Base-by-base conservation (phyloP, 2,113 vertebrate genomes). In the Barnardius zonarius region DNA sequence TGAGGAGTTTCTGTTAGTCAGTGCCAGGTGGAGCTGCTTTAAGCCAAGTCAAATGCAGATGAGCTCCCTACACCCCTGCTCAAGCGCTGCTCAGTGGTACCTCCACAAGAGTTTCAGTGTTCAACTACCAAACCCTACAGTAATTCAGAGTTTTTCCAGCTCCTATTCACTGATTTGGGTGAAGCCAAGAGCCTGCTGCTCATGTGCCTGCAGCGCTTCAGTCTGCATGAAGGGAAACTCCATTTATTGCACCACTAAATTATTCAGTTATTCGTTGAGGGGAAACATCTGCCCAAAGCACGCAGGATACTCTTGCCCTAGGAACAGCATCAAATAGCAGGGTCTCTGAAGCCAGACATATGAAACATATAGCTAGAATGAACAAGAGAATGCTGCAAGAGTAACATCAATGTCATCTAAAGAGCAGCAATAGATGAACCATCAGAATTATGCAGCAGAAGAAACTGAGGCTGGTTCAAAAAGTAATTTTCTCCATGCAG, bases 131-230 rank as follows among this genome's bases (percentile, higher is more conserved):
- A 76, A 84, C n/a, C 22, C 28, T 69, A 64, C 51, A 35, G 48
- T 5, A 49, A 30, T 35, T 59, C 4, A 12, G 17, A 46, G 5
- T 17, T 59, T 68, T 63, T 74, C 74, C 76, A 88, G 55, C 54
- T 66, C 20, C 52, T 59, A 1, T 13, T 80, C 66, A 41, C 31
- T 0, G 0, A 30, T 22, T 37, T 30, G 4, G n/a, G 28, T 2
- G 7, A 66, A 69, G 23, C 55, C 68, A 72, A 70, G 67, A 93
- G 66, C 54, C 64, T 37, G 8, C 1, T 8, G 27, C 9, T 31
- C 17, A n/a, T 0, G 12, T 11, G 54, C 54, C 63, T 30, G 28
- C 55, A 77, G 72, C 31, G 81, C 46, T 3, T 33, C 85, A 28
- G 16, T 10, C 75, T 41, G 39, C 52, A 35, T 10, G 37, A 73